These are phyloP conservation scores for Ciconia boyciana DNA, from an alignment of 2,113 vertebrate genomes.

Conservation along the genomic window DNA sequence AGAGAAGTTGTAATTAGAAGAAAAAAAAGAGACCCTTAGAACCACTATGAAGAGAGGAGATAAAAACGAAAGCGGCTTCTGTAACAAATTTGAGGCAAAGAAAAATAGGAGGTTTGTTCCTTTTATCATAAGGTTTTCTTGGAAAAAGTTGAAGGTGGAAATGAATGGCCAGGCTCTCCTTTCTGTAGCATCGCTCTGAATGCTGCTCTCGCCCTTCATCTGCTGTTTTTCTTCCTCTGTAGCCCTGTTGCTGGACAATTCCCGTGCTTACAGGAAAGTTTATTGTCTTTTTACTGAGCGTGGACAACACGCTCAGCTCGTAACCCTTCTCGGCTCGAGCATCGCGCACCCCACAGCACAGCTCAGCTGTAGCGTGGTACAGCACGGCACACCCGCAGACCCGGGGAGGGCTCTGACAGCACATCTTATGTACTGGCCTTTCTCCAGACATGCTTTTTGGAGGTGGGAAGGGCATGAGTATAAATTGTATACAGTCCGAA, in stretches of 20 bases:
- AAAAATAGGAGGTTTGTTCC: neutral
- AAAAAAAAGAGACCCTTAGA: neutral
- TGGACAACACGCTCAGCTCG: neutral
- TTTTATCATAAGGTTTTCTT: neutral
- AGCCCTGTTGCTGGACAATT: neutral
- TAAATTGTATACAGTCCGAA: neutral
- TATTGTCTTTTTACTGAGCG: neutral
- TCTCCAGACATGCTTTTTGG: neutral
- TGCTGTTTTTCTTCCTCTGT: neutral
- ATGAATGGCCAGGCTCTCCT: neutral
- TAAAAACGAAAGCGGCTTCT: neutral
- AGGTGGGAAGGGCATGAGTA: neutral
- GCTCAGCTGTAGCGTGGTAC: neutral
- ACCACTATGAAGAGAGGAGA: neutral
- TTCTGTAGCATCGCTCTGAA: neutral
- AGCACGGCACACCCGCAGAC: neutral
- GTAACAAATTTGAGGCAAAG: neutral
- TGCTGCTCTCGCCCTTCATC: neutral
- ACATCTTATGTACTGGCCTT: neutral
- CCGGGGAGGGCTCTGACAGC: neutral
- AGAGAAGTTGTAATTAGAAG: conserved; percentile 6
- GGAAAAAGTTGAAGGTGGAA: neutral
- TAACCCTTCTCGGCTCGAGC: neutral
- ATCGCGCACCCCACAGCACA: rapidly evolving
- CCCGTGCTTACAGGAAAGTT: neutral